These are phyloP conservation scores for Proisotoma minuta DNA, from an alignment of 2,888 invertebrate species.

Conservation along the genomic window DNA sequence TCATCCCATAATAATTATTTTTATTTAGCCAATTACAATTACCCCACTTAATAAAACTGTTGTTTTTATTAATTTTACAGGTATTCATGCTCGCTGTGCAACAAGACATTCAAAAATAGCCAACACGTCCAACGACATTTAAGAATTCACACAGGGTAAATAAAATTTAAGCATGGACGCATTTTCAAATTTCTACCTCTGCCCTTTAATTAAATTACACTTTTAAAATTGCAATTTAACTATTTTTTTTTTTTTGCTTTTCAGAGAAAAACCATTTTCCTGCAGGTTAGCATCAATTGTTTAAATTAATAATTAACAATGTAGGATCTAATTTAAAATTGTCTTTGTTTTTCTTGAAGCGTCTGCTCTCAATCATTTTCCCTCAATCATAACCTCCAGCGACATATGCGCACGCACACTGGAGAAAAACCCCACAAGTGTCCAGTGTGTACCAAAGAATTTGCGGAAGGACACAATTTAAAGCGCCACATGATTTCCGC, in stretches of 20 bases:
- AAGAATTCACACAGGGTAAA: slow-evolving; percentile 8
- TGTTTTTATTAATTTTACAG: neutral
- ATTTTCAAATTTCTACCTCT: too few species aligned
- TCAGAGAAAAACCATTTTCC: too few species aligned
- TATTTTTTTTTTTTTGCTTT: too few species aligned
- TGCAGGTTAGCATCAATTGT: too few species aligned
- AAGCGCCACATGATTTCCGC: slow-evolving; percentile 11
- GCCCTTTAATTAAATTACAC: too few species aligned
- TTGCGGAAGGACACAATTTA: slow-evolving; percentile 10
- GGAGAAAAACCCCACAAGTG: neutral
- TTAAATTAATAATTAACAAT: too few species aligned
- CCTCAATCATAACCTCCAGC: slow-evolving; percentile 11
- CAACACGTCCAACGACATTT: slow-evolving; percentile 11
- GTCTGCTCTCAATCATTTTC: neutral
- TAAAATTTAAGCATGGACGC: too few species aligned
- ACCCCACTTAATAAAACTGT: too few species aligned
- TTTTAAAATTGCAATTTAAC: too few species aligned
- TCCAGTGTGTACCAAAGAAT: slow-evolving; percentile 3
- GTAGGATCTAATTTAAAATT: too few species aligned
- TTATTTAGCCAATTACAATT: too few species aligned
- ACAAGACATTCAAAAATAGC: slow-evolving; percentile 10
- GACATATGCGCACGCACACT: neutral
- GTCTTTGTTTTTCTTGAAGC: neutral
- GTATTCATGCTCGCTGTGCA: slow-evolving; percentile 9
- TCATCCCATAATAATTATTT: too few species aligned